Base-by-base conservation (phyloP, 30 jellyfish, hydroid and myxozoan genomes). In the Rhopilema esculentum region DNA sequence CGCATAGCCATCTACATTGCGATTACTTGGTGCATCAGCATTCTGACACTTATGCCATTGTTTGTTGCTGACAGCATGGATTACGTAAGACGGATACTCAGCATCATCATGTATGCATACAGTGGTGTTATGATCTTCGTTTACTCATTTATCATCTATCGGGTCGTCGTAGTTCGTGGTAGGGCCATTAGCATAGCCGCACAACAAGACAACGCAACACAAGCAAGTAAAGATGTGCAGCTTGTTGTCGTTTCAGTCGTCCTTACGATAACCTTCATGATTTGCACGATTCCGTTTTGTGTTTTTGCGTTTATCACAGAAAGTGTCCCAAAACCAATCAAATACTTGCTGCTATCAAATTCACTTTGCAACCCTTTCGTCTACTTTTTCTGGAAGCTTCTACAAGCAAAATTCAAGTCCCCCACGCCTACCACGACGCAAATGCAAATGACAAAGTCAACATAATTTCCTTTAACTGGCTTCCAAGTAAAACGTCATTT, bases 331-430 rank as follows among this genome's bases (percentile, higher is more conserved):
- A 2, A 2, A 2, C 6, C 57, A 40, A 40, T 40, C 57, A 40
- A 40, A 12, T 40, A 40, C 12, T 12, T 40, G 6, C 57, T 40
- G 57, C 32, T 77, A 4, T 52, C 65, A 8, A 61, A 63, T 19
- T 77, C 88, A 8, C 16, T 77, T 53, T 4, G 27, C 20, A 77
- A 77, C n/a, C 76, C 88, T 20, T 77, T 77, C 57, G 50, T 77
- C 22, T 77, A 77, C 51, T 77, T 40, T 32, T 77, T 77, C 67
- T 77, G 88, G 88, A 77, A 77, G 32, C 64, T 40, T 40, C 32
- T 32, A 17, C 67, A 77, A 77, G 88, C 78, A 62, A 27, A 77
- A 29, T 40, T 40, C 12, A 40, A 40, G 57, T 40, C 57, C 12
- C 12, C 12, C 12, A 6, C 6, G 57, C 57, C 9, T 40, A 12